Base-by-base conservation (phyloP, 2,888 invertebrate genomes). In the Parascotia fuliginaria region DNA sequence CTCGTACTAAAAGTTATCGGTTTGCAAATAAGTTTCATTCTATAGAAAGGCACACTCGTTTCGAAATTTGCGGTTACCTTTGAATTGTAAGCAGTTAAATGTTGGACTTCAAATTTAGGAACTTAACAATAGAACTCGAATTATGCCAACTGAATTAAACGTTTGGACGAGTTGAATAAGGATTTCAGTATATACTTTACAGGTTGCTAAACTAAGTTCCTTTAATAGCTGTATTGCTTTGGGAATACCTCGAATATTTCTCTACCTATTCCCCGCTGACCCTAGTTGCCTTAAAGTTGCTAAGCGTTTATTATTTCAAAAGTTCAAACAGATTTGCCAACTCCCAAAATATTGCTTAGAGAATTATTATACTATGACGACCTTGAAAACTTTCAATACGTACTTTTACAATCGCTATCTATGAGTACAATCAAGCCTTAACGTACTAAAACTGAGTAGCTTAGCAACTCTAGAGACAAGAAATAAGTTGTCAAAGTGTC, bases 401-500 rank as follows among this genome's bases (percentile, higher is more conserved):
- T 49, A 54, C 47, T 67, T 61, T 71, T 70, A 73, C 69, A 72
- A 73, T 73, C 67, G 73, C 74, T 79, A 71, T 77, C 70, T 61
- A 53, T 42, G 51, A 42, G 64, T 74, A 72, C 83, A 87, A 88
- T 87, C 86, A 81, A 77, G 77, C 73, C 78, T 57, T 79, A 81
- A 70, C 76, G 72, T 82, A 85, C 79, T 87, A 80, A 86, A 87
- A 84, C 81, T 70, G 81, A 81, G 82, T 85, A 80, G 83, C 85
- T 89, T 83, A 83, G 81, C 71, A 84, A 87, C 83, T 85, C 81
- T 71, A 73, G 69, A 83, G 83, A 88, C 90, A 88, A 89, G 91
- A 90, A 91, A 90, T 90, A 89, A 91, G 90, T 90, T 91, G 89
- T 89, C 90, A 88, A 89, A 91, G 89, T 89, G 88, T 89, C 88